These are phyloP conservation scores for Wiebesia pumilae DNA, from an alignment of 1,140 invertebrate genomes.

Conservation along the genomic window DNA sequence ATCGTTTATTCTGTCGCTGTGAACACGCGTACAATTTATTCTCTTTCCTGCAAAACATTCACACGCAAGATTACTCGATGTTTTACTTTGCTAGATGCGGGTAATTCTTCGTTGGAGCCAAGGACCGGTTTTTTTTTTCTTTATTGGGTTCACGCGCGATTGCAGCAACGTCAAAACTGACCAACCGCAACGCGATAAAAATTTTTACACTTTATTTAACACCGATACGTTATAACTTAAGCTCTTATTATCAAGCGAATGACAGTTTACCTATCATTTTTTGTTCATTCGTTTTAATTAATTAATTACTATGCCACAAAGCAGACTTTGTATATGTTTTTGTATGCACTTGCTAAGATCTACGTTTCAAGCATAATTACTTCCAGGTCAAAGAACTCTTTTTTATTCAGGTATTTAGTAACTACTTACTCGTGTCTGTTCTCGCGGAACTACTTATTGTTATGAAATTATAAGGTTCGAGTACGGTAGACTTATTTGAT, in stretches of 20 bases:
- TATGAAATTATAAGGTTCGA: slow-evolving; percentile 1
- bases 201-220: neutral
- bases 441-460: slow-evolving; percentile 11
- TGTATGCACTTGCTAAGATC: neutral
- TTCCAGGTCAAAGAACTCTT: neutral
- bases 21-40: neutral
- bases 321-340: neutral
- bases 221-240: neutral
- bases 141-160: neutral
- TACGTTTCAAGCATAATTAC: neutral
- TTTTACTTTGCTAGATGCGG: neutral
- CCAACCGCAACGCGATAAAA: neutral
- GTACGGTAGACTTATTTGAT: neutral
- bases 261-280: neutral
- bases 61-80: neutral
- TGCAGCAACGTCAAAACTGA: neutral
- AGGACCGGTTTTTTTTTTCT: neutral
- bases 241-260: neutral
- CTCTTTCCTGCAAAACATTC: neutral
- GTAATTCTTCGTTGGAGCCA: neutral
- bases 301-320: neutral
- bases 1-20: neutral
- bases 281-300: neutral
- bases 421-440: neutral
- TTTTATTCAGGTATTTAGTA: slow-evolving; percentile 1